Percentiles rank a stretch among this genome's conserved stretches.
Conservation (phyloP, 2,113 vertebrate species). For the Anser cygnoides region DNA sequence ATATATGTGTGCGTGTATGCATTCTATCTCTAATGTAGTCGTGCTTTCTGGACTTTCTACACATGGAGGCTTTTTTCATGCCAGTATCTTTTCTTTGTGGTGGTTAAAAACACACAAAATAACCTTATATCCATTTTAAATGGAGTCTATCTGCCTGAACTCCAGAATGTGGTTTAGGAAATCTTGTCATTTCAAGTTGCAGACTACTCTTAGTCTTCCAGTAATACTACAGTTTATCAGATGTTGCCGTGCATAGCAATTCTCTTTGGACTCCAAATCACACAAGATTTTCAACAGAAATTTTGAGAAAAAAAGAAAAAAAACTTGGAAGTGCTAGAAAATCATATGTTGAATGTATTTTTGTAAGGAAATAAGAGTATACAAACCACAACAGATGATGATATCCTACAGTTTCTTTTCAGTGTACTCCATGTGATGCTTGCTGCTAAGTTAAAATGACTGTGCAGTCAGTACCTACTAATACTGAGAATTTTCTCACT, state of each 20-base stretch:
- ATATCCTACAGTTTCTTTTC: background rate
- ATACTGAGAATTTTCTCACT: background rate
- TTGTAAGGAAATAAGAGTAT: background rate
- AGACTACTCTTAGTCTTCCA: background rate
- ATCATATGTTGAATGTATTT: background rate
- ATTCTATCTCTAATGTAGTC: background rate
- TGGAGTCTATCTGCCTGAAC: background rate
- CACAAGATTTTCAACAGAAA: background rate
- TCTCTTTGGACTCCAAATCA: background rate
- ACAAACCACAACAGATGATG: background rate
- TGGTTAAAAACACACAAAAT: background rate
- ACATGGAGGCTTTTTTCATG: background rate
- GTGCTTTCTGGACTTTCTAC: background rate
- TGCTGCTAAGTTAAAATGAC: background rate
- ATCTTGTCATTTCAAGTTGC: background rate
- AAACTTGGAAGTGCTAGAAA: background rate
- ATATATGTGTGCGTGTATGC: background rate
- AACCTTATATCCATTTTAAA: background rate
- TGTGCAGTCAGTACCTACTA: background rate
- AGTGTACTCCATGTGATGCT: background rate
- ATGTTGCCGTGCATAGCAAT: background rate
- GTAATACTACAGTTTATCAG: background rate
- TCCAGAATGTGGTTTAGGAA: background rate
- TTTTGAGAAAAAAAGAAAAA: background rate
- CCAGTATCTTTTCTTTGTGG: background rate